Evolutionary conservation across 1,140 invertebrate genomes (phyloP).

Genomic region (Tetramorium simillimum): DNA sequence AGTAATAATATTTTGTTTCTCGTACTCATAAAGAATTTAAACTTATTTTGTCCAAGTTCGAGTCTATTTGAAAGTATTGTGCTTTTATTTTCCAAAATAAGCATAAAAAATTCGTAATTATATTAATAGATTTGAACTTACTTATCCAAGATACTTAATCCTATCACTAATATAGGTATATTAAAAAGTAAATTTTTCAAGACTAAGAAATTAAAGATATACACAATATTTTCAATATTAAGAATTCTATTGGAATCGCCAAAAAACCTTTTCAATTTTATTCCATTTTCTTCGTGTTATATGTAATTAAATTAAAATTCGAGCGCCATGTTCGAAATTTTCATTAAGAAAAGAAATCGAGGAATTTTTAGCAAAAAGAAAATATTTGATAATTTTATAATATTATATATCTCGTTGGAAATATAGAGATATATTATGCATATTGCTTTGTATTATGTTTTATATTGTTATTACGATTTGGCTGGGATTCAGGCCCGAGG

Average conservation of each 20-base stretch:
- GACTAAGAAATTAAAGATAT: not conserved
- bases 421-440: too few species aligned
- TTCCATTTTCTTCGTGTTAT: not conserved
- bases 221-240: not conserved
- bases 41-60: too few species aligned
- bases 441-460: not conserved
- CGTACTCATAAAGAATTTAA: too few species aligned
- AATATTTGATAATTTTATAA: not conserved
- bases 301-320: not conserved
- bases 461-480: constrained; percentile 86
- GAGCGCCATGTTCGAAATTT: not conserved
- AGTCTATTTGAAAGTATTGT: too few species aligned
- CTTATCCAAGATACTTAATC: too few species aligned
- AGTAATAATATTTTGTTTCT: too few species aligned
- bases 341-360: not conserved
- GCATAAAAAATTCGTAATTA: too few species aligned
- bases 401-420: not conserved
- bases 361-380: not conserved
- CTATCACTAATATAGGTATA: too few species aligned
- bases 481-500: constrained; percentile 96
- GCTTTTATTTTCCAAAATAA: too few species aligned
- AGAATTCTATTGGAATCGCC: not conserved
- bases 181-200: not conserved
- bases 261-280: not conserved
- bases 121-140: too few species aligned